A percentile compares a stretch with the other conserved stretches of the same genome.
These are phyloP conservation scores for Heliconius charithonia DNA, from an alignment of 2,888 invertebrate species.

Conservation along the genomic window DNA sequence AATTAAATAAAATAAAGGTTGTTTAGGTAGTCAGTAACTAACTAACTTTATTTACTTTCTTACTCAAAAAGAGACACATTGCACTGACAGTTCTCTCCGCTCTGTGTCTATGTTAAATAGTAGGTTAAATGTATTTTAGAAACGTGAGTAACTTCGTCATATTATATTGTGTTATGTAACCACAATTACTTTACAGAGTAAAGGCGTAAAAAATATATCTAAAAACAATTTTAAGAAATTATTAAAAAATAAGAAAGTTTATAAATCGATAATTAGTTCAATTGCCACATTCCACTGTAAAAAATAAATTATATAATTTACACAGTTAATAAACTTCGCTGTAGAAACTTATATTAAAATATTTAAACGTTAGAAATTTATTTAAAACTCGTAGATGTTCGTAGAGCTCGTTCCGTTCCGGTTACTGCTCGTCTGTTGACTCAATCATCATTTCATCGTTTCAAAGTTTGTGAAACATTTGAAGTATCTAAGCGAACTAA, in stretches of 20 bases:
- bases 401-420: constrained; percentile 5
- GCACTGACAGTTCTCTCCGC: no score
- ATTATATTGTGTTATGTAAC: no score
- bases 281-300: background rate
- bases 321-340: background rate
- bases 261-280: background rate
- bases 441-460: constrained; percentile 1
- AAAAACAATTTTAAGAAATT: background rate
- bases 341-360: background rate
- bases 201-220: background rate
- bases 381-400: constrained; percentile 4
- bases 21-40: no score
- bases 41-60: no score
- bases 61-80: no score
- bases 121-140: no score
- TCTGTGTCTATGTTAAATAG: no score
- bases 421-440: constrained; percentile 11
- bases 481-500: background rate
- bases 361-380: background rate
- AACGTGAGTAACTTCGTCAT: no score
- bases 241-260: background rate
- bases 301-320: background rate
- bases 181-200: background rate
- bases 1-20: no score
- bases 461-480: constrained; percentile 2